A percentile compares a stretch with the other conserved stretches of the same genome.
Conservation (phyloP, 2,113 vertebrate species). For the Opisthocomus hoazin region DNA sequence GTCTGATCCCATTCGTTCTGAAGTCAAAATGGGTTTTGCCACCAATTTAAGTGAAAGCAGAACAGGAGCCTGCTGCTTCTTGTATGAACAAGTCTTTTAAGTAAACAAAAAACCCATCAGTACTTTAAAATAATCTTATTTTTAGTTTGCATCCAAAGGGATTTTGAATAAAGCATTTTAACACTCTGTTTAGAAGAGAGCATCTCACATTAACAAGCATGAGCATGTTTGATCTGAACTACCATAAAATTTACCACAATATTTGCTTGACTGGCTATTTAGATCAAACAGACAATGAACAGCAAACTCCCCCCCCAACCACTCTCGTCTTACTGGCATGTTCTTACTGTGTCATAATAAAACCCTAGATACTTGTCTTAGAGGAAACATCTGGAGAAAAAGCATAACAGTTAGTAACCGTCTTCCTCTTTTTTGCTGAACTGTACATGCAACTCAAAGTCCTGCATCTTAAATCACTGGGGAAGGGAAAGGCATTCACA, state of each 20-base stretch:
- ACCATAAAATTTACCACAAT: not conserved
- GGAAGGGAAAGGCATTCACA: not conserved
- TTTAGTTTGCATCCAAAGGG: not conserved
- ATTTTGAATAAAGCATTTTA: conserved; percentile 1
- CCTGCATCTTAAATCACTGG: not conserved
- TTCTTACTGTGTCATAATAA: conserved; percentile 46
- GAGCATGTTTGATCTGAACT: not conserved
- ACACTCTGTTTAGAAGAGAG: not conserved
- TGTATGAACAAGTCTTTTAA: not conserved
- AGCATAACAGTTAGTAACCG: not conserved
- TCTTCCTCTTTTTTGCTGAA: conserved; percentile 44
- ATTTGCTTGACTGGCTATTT: not conserved
- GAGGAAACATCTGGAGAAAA: conserved; percentile 66
- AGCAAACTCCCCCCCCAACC: not conserved
- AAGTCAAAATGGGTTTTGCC: not conserved
- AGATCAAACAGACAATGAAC: not conserved
- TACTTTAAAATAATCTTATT: not conserved
- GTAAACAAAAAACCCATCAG: not conserved
- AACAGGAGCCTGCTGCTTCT: not conserved
- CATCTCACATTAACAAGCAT: not conserved
- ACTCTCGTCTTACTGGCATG: not conserved
- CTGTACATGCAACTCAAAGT: not conserved
- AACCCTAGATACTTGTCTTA: conserved; percentile 36
- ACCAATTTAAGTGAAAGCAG: not conserved
- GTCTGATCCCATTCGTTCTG: not conserved